Evolutionary conservation across 2,797 vertebrate genomes (phyloP).

Genomic region (Tangara arthus): DNA sequence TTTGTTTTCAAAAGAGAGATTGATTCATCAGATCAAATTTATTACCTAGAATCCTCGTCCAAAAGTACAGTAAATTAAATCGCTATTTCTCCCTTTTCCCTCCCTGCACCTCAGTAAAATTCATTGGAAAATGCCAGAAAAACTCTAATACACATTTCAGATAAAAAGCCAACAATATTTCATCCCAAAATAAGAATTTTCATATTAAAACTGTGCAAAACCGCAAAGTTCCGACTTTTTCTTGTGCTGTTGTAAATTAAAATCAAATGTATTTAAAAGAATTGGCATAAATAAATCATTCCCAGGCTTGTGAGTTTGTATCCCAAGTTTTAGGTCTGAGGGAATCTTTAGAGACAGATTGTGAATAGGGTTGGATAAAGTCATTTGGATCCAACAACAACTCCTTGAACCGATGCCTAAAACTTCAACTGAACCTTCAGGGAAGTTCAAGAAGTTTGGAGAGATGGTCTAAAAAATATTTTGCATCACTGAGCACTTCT

Average conservation of each 20-base stretch:
- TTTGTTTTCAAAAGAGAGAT: slow-evolving; percentile 62
- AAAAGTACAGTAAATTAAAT: slow-evolving; percentile 42
- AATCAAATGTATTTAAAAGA: slow-evolving; percentile 18
- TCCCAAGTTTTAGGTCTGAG: background rate
- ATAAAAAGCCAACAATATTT: slow-evolving; percentile 29
- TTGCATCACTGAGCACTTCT: background rate
- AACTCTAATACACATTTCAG: background rate
- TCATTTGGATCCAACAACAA: background rate
- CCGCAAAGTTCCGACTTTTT: slow-evolving; percentile 34
- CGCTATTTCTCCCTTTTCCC: background rate
- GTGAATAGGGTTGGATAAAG: slow-evolving; percentile 1
- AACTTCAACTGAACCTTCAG: slow-evolving; percentile 13
- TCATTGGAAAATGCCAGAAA: slow-evolving; percentile 22
- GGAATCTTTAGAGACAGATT: background rate
- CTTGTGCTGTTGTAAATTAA: slow-evolving; percentile 15
- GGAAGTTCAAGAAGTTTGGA: slow-evolving; percentile 22
- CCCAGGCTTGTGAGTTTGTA: background rate
- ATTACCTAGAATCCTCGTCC: slow-evolving; percentile 43
- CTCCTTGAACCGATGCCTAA: slow-evolving; percentile 6
- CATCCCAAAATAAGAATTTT: slow-evolving; percentile 27
- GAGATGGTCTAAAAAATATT: background rate
- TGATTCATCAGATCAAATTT: slow-evolving; percentile 62
- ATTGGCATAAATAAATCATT: slow-evolving; percentile 25
- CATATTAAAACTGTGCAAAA: slow-evolving; percentile 44
- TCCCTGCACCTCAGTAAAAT: slow-evolving; percentile 2